phyloP scores from a whole-genome alignment of 2,888 invertebrate genomes.

The Euplagia quadripunctaria region DNA sequence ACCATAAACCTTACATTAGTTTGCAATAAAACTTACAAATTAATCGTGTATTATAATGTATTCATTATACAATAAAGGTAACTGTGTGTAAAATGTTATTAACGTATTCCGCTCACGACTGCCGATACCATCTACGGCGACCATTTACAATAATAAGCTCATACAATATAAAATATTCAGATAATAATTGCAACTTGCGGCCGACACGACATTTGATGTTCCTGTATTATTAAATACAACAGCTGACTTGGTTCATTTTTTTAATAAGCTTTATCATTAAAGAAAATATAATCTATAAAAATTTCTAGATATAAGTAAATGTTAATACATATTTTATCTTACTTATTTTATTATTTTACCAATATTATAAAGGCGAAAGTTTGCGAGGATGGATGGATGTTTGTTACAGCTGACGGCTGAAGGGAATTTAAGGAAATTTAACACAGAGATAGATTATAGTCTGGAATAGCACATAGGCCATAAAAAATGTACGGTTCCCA shows the following conservation, averaged over 20 bases:
- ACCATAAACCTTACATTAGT: neutral
- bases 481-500: no score
- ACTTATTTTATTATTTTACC: no score
- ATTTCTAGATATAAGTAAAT: no score
- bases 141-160: conserved; percentile 34
- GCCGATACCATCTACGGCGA: conserved; percentile 39
- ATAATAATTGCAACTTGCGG: conserved; percentile 40
- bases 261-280: neutral
- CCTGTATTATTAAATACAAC: conserved; percentile 28
- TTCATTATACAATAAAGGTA: conserved; percentile 22
- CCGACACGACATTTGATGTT: conserved; percentile 17
- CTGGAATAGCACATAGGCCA: no score
- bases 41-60: conserved; percentile 13
- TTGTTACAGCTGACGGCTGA: no score
- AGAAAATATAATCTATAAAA: neutral
- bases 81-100: conserved; percentile 25
- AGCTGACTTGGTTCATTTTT: conserved; percentile 21
- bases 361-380: no score
- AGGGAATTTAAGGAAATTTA: no score
- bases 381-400: no score
- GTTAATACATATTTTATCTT: no score
- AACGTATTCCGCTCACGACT: conserved; percentile 39
- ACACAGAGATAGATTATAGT: no score
- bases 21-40: neutral
- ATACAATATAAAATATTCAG: conserved; percentile 31